These are phyloP conservation scores for Microchirus variegatus DNA, from an alignment of 2,797 vertebrate genomes.

Conservation along the genomic window DNA sequence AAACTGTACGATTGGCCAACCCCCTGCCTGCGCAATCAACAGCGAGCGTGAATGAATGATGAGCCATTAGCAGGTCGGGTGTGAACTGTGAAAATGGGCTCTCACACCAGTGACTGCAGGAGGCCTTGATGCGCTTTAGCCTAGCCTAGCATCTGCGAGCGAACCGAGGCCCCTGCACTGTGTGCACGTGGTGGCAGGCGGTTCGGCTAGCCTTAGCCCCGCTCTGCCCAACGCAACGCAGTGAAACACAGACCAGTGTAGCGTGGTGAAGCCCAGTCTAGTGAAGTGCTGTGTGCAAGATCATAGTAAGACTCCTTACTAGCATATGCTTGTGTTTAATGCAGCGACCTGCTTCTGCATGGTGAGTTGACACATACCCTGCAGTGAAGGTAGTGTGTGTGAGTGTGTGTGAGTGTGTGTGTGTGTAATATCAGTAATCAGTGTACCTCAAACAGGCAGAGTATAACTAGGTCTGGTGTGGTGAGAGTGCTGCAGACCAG, in stretches of 20 bases:
- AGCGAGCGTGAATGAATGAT: slow-evolving; percentile 82
- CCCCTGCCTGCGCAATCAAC: slow-evolving; percentile 82
- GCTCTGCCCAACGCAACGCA: slow-evolving; percentile 68
- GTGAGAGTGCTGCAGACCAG: slow-evolving; percentile 63
- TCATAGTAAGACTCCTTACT: slow-evolving; percentile 82
- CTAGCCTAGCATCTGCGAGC: slow-evolving; percentile 71
- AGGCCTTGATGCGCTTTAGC: slow-evolving; percentile 76
- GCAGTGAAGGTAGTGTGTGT: slow-evolving; percentile 77
- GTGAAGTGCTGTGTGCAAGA: slow-evolving; percentile 81
- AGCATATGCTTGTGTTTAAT: slow-evolving; percentile 84
- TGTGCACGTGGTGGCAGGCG: slow-evolving; percentile 24
- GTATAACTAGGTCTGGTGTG: slow-evolving; percentile 82
- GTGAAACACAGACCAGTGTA: slow-evolving; percentile 76
- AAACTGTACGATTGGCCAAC: slow-evolving; percentile 78
- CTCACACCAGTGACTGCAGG: slow-evolving; percentile 83
- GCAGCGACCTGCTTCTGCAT: slow-evolving; percentile 85
- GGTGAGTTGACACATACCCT: slow-evolving; percentile 81
- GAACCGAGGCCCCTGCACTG: slow-evolving; percentile 56
- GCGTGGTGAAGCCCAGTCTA: slow-evolving; percentile 82
- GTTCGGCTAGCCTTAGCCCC: slow-evolving; percentile 63
- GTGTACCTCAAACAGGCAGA: slow-evolving; percentile 81
- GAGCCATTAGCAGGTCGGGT: slow-evolving; percentile 83
- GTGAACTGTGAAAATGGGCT: slow-evolving; percentile 83
- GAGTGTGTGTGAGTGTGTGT: slow-evolving; percentile 56
- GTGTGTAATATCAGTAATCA: slow-evolving; percentile 81